A percentile compares a stretch with the other conserved stretches of the same genome.
phyloP scores from a whole-genome alignment of 2,113 vertebrate genomes.

The Enhydra lutris region DNA sequence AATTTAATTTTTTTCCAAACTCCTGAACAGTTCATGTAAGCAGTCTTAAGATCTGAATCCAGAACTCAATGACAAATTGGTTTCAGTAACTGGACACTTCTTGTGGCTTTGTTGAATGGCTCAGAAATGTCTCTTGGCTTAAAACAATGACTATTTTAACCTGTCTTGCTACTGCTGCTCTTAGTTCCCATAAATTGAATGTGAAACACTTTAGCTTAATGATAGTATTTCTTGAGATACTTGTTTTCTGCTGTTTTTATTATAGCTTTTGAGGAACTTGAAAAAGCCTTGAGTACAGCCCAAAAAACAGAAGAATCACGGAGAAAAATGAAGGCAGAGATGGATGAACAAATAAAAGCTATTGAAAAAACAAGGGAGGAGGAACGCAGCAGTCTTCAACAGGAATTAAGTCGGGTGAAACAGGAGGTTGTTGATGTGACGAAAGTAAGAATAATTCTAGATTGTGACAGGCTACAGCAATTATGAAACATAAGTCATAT shows the following conservation, averaged over 20 bases:
- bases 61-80: neutral
- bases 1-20: neutral
- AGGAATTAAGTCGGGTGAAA: constrained; percentile 91
- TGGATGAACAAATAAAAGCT: constrained; percentile 91
- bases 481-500: neutral
- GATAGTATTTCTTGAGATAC: constrained; percentile 57
- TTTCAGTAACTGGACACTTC: neutral
- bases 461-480: neutral
- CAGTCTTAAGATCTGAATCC: neutral
- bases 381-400: constrained; percentile 90
- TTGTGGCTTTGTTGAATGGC: neutral
- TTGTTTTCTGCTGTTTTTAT: constrained; percentile 54
- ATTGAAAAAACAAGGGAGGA: constrained; percentile 90
- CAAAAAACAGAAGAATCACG: constrained; percentile 91
- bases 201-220: neutral
- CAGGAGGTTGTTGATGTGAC: constrained; percentile 92
- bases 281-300: constrained; percentile 89
- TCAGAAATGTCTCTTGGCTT: neutral
- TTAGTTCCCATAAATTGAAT: neutral
- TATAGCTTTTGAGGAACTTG: constrained; percentile 96
- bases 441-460: constrained; percentile 86
- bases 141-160: constrained; percentile 35
- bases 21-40: neutral
- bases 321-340: constrained; percentile 90
- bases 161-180: constrained; percentile 53